phyloP scores from a whole-genome alignment of 2,113 vertebrate species.

The Corydoras maculifer region DNA sequence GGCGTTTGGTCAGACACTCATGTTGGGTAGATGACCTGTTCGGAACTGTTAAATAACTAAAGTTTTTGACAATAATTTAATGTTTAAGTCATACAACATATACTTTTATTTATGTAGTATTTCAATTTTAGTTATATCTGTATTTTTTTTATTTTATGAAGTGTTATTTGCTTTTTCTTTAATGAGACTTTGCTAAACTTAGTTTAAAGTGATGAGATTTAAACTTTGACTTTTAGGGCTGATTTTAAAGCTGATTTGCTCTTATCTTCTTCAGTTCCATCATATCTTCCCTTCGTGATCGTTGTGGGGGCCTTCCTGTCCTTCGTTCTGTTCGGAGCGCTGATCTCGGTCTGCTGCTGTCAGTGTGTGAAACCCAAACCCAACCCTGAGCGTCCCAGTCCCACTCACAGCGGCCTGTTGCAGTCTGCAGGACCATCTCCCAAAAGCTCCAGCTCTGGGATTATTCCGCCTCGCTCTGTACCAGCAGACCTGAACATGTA shows the following conservation, averaged over 20 bases:
- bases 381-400: not conserved
- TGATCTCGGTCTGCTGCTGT: constrained; percentile 60
- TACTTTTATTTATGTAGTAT: too few relatives aligned
- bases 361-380: constrained; percentile 50
- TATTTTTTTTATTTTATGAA: not conserved
- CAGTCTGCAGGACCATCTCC: constrained; percentile 44
- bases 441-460: constrained; percentile 48
- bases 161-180: too few relatives aligned
- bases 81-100: too few relatives aligned
- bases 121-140: too few relatives aligned
- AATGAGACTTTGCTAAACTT: too few relatives aligned
- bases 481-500: constrained; percentile 41
- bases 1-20: too few relatives aligned
- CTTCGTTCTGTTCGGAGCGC: constrained; percentile 49
- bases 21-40: too few relatives aligned
- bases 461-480: constrained; percentile 31
- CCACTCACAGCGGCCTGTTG: too few relatives aligned
- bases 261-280: constrained; percentile 48
- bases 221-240: not conserved
- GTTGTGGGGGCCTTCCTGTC: constrained; percentile 52
- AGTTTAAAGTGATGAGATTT: not conserved
- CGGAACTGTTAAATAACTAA: too few relatives aligned
- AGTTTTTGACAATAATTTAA: too few relatives aligned
- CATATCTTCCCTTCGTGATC: constrained; percentile 61
- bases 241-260: not conserved